A percentile compares a stretch with the other conserved stretches of the same genome.
phyloP scores from a whole-genome alignment of 2,888 invertebrate species.

The Dromius quadrimaculatus region DNA sequence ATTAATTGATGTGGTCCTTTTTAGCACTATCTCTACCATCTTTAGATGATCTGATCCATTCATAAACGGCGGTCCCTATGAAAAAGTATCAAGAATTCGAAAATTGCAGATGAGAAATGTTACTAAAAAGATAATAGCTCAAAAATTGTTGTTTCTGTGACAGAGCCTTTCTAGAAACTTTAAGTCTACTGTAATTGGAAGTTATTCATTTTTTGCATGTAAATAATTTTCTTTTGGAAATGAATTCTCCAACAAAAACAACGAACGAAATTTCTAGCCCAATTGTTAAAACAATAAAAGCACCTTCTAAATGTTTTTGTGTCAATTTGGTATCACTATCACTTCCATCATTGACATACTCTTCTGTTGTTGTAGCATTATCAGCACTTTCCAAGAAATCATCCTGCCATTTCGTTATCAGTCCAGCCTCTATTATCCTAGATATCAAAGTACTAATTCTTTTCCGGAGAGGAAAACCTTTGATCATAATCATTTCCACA shows the following conservation, averaged over 20 bases:
- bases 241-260: slow-evolving; percentile 4
- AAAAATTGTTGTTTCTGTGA: no score
- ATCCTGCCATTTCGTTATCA: slow-evolving; percentile 57
- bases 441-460: slow-evolving; percentile 59
- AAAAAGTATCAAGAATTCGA: no score
- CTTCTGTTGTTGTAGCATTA: slow-evolving; percentile 9
- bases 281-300: slow-evolving; percentile 16
- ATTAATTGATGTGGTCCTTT: no score
- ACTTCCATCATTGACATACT: neutral
- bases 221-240: neutral
- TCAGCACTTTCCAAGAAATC: slow-evolving; percentile 54
- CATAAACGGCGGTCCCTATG: no score
- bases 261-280: neutral
- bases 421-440: slow-evolving; percentile 60
- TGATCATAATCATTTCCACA: slow-evolving; percentile 61
- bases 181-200: no score
- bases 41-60: no score
- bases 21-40: no score
- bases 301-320: slow-evolving; percentile 19
- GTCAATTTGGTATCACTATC: slow-evolving; percentile 5
- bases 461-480: slow-evolving; percentile 61
- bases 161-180: no score
- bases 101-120: no score
- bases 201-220: no score
- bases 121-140: no score